These are phyloP conservation scores for Zaprionus davidi DNA, from an alignment of 1,140 invertebrate species.

Conservation along the genomic window DNA sequence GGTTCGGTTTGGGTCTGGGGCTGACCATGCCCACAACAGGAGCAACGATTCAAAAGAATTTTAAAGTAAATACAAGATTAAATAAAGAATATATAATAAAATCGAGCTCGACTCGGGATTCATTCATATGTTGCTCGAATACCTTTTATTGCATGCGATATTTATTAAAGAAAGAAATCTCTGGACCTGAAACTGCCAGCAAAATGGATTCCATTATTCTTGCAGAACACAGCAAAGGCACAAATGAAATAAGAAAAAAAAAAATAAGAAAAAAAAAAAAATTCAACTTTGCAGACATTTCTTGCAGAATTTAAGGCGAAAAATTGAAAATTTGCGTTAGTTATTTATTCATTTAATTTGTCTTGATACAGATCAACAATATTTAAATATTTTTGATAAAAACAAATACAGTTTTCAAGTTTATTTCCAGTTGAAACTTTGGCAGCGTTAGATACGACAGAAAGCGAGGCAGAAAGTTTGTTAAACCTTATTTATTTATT, in stretches of 20 bases:
- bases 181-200: background rate
- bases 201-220: background rate
- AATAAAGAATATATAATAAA: slow-evolving; percentile 5
- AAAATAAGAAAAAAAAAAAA: too few relatives aligned
- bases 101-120: background rate
- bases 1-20: background rate
- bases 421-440: too few relatives aligned
- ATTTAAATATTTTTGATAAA: too few relatives aligned
- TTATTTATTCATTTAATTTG: too few relatives aligned
- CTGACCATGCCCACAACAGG: slow-evolving; percentile 9
- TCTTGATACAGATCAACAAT: too few relatives aligned
- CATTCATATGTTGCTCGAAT: background rate
- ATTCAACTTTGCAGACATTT: background rate
- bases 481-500: too few relatives aligned
- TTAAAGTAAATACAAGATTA: slow-evolving; percentile 5
- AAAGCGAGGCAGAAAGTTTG: too few relatives aligned
- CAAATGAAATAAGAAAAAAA: background rate
- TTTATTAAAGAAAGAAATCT: background rate
- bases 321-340: background rate
- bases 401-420: too few relatives aligned
- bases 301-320: background rate
- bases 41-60: slow-evolving; percentile 5
- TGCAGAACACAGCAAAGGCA: background rate
- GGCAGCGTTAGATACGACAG: too few relatives aligned
- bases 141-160: slow-evolving; percentile 4